phyloP scores from a whole-genome alignment of 1,140 invertebrate species.

The Eubasilissa regina region DNA sequence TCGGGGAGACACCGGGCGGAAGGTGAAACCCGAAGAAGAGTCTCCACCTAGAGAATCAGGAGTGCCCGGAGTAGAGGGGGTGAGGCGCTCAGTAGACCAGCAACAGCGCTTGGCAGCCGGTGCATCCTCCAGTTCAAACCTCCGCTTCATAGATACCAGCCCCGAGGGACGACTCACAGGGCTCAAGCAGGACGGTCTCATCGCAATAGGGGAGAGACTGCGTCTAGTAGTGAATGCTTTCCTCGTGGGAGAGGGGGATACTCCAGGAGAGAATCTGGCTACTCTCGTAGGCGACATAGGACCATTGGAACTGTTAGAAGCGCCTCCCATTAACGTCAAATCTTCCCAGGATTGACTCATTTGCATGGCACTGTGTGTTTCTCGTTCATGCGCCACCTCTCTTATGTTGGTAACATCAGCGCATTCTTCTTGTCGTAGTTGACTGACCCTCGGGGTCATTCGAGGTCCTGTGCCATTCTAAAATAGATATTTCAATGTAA shows the following conservation, averaged over 20 bases:
- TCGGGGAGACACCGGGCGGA: constrained; percentile 57
- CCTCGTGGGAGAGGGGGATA: constrained; percentile 87
- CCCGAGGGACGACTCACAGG: constrained; percentile 85
- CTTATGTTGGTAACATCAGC: constrained; percentile 84
- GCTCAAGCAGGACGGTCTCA: constrained; percentile 82
- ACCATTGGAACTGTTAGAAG: constrained; percentile 59
- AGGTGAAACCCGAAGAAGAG: constrained; percentile 58
- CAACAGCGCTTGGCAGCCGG: constrained; percentile 66
- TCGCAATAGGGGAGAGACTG: constrained; percentile 87
- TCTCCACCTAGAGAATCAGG: constrained; percentile 46
- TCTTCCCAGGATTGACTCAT: constrained; percentile 94
- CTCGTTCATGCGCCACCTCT: constrained; percentile 91
- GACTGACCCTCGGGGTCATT: constrained; percentile 86
- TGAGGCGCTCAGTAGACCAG: constrained; percentile 63
- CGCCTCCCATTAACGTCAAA: constrained; percentile 81
- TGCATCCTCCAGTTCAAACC: constrained; percentile 82
- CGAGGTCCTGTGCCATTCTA: constrained; percentile 75
- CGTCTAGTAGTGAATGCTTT: constrained; percentile 85
- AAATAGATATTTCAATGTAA: constrained; percentile 4
- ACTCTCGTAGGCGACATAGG: constrained; percentile 70
- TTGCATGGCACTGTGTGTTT: constrained; percentile 89
- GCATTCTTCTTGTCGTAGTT: constrained; percentile 90
- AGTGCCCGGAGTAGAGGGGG: constrained; percentile 62
- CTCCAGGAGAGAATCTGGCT: constrained; percentile 70
- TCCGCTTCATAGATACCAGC: constrained; percentile 81